phyloP scores from a whole-genome alignment of 2,113 vertebrate species.

The Calyptommatus sinebrachiatus region DNA sequence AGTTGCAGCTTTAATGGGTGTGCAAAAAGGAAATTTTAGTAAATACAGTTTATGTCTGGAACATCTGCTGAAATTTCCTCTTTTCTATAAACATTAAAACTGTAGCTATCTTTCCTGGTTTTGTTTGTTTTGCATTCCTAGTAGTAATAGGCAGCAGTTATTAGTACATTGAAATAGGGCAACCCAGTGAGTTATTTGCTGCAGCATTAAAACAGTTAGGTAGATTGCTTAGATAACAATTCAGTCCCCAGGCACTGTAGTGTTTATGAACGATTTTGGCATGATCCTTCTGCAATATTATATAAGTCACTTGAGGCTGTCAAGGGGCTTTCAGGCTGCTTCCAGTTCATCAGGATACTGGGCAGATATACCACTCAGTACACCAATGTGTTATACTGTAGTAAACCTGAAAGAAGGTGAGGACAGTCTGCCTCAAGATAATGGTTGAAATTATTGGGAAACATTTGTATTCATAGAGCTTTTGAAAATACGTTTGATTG shows the following conservation, averaged over 20 bases:
- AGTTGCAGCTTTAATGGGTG: too few species aligned
- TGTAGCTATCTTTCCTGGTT: too few species aligned
- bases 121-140: too few species aligned
- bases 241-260: conserved; percentile 20
- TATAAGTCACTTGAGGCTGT: not conserved
- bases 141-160: not conserved
- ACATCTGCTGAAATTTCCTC: too few species aligned
- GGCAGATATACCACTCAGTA: not conserved
- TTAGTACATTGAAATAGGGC: not conserved
- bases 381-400: conserved; percentile 40
- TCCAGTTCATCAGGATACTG: not conserved
- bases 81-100: too few species aligned
- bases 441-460: not conserved
- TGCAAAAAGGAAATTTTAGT: too few species aligned
- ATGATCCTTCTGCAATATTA: not conserved
- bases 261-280: not conserved
- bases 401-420: conserved; percentile 32
- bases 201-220: not conserved
- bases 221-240: conserved; percentile 9
- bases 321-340: not conserved
- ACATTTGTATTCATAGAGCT: not conserved
- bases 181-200: not conserved
- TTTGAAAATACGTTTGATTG: not conserved
- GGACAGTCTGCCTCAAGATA: conserved; percentile 17
- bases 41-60: too few species aligned